Base-by-base conservation (phyloP, 1,140 invertebrate genomes). In the Drosophila asahinai region DNA sequence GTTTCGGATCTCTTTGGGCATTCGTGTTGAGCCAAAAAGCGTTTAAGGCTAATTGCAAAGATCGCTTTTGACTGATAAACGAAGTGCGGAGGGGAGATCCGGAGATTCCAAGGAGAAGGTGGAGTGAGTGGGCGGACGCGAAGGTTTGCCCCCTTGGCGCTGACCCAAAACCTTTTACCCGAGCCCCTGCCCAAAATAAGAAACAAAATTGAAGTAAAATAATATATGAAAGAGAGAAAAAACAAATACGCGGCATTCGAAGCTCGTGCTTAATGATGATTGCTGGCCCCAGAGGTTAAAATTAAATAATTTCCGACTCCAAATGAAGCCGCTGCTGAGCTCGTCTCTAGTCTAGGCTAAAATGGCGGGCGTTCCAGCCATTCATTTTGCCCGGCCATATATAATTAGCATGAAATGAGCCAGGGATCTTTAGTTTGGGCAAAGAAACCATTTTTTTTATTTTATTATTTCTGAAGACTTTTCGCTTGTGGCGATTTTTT, bases 331-430 rank as follows among this genome's bases (percentile, higher is more conserved):
- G 61, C 77, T 49, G 61, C 77, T 49, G 45, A 38, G 66, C 45
- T 59, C 71, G 33, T 49, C 65, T 77, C 57, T 63, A 30, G 63
- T 72, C 77, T 74, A 70, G 80, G 74, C 63, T 77, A 90, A 90
- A 87, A 87, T 84, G 84, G 86, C 84, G 79, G 84, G 86, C 86
- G 86, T 84, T 86, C 45, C 86, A 81, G 58, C 68, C 66, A 72
- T 74, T 75, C 77, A 84, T 71, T 79, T 76, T 60, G 62, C 60
- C 43, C 22, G 49, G 49, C 48, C 77, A 77, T 75, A 86, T 91
- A 90, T 90, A 90, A 90, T 90, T 90, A 90, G 86, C 86, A 90
- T 90, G 86, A 90, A 90, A 90, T 91, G 86, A 90, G 86, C 87
- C 68, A 89, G 86, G 75, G 78, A 89, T 90, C 83, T 86, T 87